phyloP scores from a whole-genome alignment of 1,140 invertebrate genomes.

The Ruditapes philippinarum region DNA sequence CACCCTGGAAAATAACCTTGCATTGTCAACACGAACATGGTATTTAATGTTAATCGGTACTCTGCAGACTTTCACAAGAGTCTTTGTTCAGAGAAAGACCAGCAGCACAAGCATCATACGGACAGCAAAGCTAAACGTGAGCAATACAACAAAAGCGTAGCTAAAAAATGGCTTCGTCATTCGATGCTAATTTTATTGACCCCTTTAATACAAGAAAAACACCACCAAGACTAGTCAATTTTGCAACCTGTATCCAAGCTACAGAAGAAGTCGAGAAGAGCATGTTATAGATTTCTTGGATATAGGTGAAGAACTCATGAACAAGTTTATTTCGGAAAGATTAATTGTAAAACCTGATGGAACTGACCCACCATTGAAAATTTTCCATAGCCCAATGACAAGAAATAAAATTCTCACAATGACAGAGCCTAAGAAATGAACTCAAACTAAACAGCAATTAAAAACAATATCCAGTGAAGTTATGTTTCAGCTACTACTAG shows the following conservation, averaged over 20 bases:
- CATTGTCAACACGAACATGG: no score
- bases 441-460: not conserved
- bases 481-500: constrained; percentile 4
- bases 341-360: not conserved
- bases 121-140: not conserved
- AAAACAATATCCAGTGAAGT: not conserved
- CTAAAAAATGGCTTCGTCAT: not conserved
- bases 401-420: constrained; percentile 25
- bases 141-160: not conserved
- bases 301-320: not conserved
- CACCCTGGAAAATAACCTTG: no score
- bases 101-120: not conserved
- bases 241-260: constrained; percentile 21
- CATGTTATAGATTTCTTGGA: not conserved
- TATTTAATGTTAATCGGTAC: no score
- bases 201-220: not conserved
- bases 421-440: not conserved
- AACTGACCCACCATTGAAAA: not conserved
- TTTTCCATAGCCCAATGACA: constrained; percentile 5
- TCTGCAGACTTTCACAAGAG: not conserved
- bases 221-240: constrained; percentile 15
- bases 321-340: not conserved
- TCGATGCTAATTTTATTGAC: constrained; percentile 35
- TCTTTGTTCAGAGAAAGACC: not conserved
- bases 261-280: not conserved